phyloP scores from a whole-genome alignment of 2,888 invertebrate genomes.

The Polyommatus icarus region DNA sequence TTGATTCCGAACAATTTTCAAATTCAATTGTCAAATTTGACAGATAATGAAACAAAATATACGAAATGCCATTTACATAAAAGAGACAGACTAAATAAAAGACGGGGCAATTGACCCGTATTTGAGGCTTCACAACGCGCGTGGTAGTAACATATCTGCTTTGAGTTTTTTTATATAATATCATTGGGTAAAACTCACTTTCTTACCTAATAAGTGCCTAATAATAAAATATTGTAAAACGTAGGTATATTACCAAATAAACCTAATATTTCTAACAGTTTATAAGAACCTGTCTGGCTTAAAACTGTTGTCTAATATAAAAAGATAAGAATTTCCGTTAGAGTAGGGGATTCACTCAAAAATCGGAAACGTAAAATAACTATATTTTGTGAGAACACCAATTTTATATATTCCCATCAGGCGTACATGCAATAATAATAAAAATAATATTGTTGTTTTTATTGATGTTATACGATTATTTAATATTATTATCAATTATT shows the following conservation, averaged over 20 bases:
- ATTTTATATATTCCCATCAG: not conserved
- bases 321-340: conserved; percentile 15
- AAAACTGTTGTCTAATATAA: not conserved
- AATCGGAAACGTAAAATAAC: not conserved
- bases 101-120: too few relatives aligned
- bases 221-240: not conserved
- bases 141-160: too few relatives aligned
- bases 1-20: too few relatives aligned
- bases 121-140: too few relatives aligned
- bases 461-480: too few relatives aligned
- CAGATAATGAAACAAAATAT: too few relatives aligned
- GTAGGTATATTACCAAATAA: not conserved
- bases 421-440: not conserved
- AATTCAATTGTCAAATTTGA: too few relatives aligned
- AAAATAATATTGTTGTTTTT: not conserved
- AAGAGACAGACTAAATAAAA: too few relatives aligned
- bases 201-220: not conserved
- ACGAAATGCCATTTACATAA: too few relatives aligned
- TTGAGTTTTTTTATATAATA: too few relatives aligned
- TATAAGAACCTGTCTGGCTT: not conserved
- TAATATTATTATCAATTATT: too few relatives aligned
- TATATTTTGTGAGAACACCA: not conserved
- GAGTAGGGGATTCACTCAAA: not conserved
- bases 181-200: too few relatives aligned
- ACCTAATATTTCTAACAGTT: not conserved